phyloP scores from a whole-genome alignment of 2,113 vertebrate genomes.

The Grus americana region DNA sequence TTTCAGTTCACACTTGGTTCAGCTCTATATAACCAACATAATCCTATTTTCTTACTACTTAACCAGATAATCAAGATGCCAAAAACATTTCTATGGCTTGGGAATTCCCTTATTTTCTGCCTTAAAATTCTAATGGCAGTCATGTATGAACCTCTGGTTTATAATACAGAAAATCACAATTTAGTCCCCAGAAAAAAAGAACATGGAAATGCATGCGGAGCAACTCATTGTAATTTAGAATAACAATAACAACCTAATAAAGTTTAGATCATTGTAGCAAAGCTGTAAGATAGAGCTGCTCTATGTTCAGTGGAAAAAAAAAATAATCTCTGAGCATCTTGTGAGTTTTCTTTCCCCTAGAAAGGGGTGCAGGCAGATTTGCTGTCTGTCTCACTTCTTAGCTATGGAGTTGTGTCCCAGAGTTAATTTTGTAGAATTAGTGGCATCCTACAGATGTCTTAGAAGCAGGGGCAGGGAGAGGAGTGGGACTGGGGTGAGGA shows the following conservation, averaged over 20 bases:
- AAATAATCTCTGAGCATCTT: not conserved
- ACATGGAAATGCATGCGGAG: not conserved
- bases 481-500: not conserved
- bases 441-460: not conserved
- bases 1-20: conserved; percentile 30
- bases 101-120: conserved; percentile 16
- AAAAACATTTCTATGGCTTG: not conserved
- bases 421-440: not conserved
- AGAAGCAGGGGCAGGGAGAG: not conserved
- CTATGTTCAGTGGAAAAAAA: not conserved
- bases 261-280: not conserved
- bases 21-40: conserved; percentile 19
- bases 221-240: not conserved
- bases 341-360: not conserved
- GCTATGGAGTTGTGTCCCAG: not conserved
- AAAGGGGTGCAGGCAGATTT: not conserved
- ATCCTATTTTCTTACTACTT: conserved; percentile 61
- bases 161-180: not conserved
- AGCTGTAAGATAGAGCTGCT: not conserved
- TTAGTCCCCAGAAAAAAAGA: not conserved
- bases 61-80: conserved; percentile 37
- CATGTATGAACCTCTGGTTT: not conserved
- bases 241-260: not conserved
- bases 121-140: not conserved
- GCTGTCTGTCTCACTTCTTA: not conserved